Conservation (phyloP, 1,140 invertebrate species). For the Nixonia krombeini region DNA sequence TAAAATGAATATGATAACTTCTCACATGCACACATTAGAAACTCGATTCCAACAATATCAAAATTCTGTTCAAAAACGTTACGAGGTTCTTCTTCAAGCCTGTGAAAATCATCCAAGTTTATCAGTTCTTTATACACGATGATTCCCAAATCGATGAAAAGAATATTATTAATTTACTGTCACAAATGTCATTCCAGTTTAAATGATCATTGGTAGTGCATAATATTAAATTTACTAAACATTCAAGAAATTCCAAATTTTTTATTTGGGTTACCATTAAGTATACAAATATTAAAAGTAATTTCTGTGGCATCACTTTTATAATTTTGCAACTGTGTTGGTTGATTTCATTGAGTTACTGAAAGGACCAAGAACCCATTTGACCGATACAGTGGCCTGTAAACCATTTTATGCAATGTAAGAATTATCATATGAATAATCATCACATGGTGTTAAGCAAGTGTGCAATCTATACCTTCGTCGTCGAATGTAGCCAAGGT, state of each 20-base stretch:
- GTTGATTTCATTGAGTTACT: constrained; percentile 43
- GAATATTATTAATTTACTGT: too few species aligned
- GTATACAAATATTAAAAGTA: too few species aligned
- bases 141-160: too few species aligned
- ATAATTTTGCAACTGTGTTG: too few species aligned
- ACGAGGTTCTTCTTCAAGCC: constrained; percentile 15
- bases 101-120: not conserved
- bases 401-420: constrained; percentile 26
- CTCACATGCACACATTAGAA: constrained; percentile 66
- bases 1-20: constrained; percentile 61
- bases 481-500: constrained; percentile 92
- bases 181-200: too few species aligned
- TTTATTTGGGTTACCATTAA: too few species aligned
- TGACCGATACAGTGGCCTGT: constrained; percentile 79
- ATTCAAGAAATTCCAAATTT: too few species aligned
- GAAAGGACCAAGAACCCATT: constrained; percentile 82
- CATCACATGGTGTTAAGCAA: too few species aligned
- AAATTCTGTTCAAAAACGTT: constrained; percentile 60
- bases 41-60: constrained; percentile 64
- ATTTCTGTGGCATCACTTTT: too few species aligned
- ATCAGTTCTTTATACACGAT: too few species aligned
- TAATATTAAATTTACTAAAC: too few species aligned
- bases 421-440: constrained; percentile 3
- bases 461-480: constrained; percentile 77
- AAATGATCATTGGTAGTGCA: too few species aligned